These are phyloP conservation scores for Elmis aenea DNA, from an alignment of 2,888 invertebrate species.

Conservation along the genomic window DNA sequence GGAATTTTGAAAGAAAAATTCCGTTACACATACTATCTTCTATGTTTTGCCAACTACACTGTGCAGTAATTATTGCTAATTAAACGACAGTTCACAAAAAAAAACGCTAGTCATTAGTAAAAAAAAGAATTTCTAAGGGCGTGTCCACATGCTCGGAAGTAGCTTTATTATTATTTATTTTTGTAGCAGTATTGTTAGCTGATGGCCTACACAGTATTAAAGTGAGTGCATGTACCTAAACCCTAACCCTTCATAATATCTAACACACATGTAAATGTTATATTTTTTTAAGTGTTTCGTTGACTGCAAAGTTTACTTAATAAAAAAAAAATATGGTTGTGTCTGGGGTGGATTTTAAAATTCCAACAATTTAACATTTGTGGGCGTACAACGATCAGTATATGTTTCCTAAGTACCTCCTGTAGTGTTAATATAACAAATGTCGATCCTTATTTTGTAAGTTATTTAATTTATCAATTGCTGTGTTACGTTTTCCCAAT, in stretches of 20 bases:
- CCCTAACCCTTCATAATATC: slow-evolving; percentile 22
- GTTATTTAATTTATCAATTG: slow-evolving; percentile 22
- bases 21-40: slow-evolving; percentile 5
- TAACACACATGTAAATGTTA: slow-evolving; percentile 22
- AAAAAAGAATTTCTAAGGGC: slow-evolving; percentile 6
- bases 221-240: slow-evolving; percentile 17
- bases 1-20: slow-evolving; percentile 7
- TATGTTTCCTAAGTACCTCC: slow-evolving; percentile 21
- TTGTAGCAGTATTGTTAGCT: slow-evolving; percentile 28
- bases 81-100: too few species aligned
- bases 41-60: background rate
- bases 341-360: slow-evolving; percentile 16
- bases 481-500: slow-evolving; percentile 18
- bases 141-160: slow-evolving; percentile 6
- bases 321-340: slow-evolving; percentile 18
- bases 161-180: slow-evolving; percentile 24
- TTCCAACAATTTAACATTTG: slow-evolving; percentile 16
- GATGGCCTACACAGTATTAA: slow-evolving; percentile 34
- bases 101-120: slow-evolving; percentile 14
- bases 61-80: slow-evolving; percentile 1
- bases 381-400: slow-evolving; percentile 28
- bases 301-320: slow-evolving; percentile 21
- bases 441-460: slow-evolving; percentile 24
- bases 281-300: slow-evolving; percentile 25
- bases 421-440: slow-evolving; percentile 10